These are phyloP conservation scores for Carassius auratus DNA, from an alignment of 2,113 vertebrate species.

Conservation along the genomic window DNA sequence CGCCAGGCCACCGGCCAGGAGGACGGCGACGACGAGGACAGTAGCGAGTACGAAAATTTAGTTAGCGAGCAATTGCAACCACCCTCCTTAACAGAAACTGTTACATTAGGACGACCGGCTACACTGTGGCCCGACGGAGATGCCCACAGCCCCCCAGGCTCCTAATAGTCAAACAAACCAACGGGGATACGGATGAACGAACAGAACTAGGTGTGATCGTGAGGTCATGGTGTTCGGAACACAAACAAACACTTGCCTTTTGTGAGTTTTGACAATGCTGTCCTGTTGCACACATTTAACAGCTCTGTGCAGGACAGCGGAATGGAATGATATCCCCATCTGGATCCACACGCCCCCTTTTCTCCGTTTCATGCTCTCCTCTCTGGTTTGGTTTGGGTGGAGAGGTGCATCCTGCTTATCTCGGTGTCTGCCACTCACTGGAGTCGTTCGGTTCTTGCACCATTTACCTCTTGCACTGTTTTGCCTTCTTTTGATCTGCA, in stretches of 20 bases:
- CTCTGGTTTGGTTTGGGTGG: slow-evolving; percentile 73
- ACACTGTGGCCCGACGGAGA: slow-evolving; percentile 85
- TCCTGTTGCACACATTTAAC: slow-evolving; percentile 9
- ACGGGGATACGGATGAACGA: slow-evolving; percentile 44
- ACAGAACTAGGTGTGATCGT: slow-evolving; percentile 60
- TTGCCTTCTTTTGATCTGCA: slow-evolving; percentile 82
- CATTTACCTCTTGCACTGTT: slow-evolving; percentile 93
- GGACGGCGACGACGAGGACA: slow-evolving; percentile 86
- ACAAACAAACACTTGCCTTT: slow-evolving; percentile 33
- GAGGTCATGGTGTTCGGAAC: slow-evolving; percentile 41
- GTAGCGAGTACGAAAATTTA: slow-evolving; percentile 95
- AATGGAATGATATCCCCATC: slow-evolving; percentile 14
- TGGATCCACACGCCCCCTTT: slow-evolving; percentile 11
- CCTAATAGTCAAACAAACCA: slow-evolving; percentile 76
- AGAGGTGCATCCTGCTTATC: slow-evolving; percentile 69
- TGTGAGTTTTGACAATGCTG: slow-evolving; percentile 14
- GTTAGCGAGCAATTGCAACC: slow-evolving; percentile 82
- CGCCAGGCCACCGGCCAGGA: slow-evolving; percentile 79
- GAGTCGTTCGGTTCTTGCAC: slow-evolving; percentile 77
- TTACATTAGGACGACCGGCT: slow-evolving; percentile 78
- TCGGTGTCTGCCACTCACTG: slow-evolving; percentile 55
- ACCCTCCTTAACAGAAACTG: slow-evolving; percentile 74
- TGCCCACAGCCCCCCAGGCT: slow-evolving; percentile 84
- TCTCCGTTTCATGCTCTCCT: slow-evolving; percentile 41
- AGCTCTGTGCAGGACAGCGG: neutral